Base-by-base conservation (phyloP, 2,113 vertebrate species). In the Choloepus hoffmanni region DNA sequence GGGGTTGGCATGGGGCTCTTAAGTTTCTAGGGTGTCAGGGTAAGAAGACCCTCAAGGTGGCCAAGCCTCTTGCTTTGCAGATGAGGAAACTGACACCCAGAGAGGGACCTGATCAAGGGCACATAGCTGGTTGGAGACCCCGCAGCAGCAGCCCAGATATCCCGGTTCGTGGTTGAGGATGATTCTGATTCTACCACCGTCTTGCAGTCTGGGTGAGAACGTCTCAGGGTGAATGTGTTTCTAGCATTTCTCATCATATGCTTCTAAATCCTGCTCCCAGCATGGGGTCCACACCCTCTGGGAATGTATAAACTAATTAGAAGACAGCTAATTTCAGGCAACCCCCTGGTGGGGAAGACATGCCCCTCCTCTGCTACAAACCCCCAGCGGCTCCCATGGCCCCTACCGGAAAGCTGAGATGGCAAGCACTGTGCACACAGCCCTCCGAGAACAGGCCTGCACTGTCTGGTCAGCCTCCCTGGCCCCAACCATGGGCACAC, bases 361-460 rank as follows among this genome's bases (percentile, higher is more conserved):
- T 1, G 36, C 19, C 72, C 23, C 18, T 78, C n/a, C 10, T 13
- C 7, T 40, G 33, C 45, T 14, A 7, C 40, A 36, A 45, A 33
- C 28, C 24, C 13, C 48, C 74, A n/a, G 21, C 10, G 26, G 33
- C 19, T n/a, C 68, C 12, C n/a, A 8, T n/a, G 33, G 23, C 21
- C 62, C 24, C 14, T 2, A 6, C 7, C 23, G 16, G 77, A 36
- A 50, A 40, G 43, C 62, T 7, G 67, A 50, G 36, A 33, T 19
- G n/a, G 7, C 15, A 77, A 3, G 74, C 21, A 1, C 60, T 21
- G 81, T 21, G 18, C 36, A 13, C 16, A 14, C 2, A 43, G 2
- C 30, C 13, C n/a, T 45, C 18, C 0, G 1, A 21, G 30, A 26
- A 21, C 23, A 12, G 68, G 28, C 63, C 2, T 3, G 23, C 26